Conservation (phyloP, 1,140 invertebrate genomes). For the Manduca sexta region DNA sequence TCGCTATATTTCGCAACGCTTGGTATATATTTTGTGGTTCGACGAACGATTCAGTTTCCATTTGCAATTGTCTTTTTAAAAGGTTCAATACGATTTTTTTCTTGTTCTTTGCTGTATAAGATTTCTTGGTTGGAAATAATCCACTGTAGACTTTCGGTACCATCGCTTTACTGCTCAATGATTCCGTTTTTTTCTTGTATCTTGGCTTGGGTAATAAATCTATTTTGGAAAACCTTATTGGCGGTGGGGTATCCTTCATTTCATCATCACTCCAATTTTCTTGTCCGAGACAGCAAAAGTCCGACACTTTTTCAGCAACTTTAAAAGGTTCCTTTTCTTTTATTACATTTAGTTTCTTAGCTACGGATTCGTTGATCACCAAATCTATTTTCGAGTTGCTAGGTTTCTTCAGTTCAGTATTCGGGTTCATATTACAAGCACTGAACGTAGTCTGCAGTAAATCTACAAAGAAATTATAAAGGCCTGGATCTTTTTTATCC, state of each 20-base stretch:
- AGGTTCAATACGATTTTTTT: slow-evolving; percentile 31
- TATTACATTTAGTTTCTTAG: slow-evolving; percentile 27
- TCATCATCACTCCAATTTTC: no score
- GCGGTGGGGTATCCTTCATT: no score
- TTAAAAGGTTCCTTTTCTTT: slow-evolving; percentile 2
- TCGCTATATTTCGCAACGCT: slow-evolving; percentile 35
- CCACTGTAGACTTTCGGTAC: no score
- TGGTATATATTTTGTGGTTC: slow-evolving; percentile 39
- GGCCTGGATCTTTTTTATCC: slow-evolving; percentile 24
- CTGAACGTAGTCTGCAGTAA: slow-evolving; percentile 39
- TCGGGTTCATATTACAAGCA: slow-evolving; percentile 25
- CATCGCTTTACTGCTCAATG: no score
- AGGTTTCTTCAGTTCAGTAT: slow-evolving; percentile 8
- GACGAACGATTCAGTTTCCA: slow-evolving; percentile 13
- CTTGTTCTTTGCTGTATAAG: slow-evolving; percentile 14
- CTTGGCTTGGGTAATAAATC: no score
- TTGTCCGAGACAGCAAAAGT: no score
- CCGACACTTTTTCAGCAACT: no score
- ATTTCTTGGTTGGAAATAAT: slow-evolving; percentile 11
- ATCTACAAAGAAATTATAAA: slow-evolving; percentile 46
- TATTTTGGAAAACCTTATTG: no score
- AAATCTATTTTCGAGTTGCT: slow-evolving; percentile 16
- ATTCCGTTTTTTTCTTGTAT: neutral
- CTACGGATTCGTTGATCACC: slow-evolving; percentile 32
- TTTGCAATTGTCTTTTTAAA: slow-evolving; percentile 35